phyloP scores from a whole-genome alignment of 2,113 vertebrate species.

The Penelope pileata region DNA sequence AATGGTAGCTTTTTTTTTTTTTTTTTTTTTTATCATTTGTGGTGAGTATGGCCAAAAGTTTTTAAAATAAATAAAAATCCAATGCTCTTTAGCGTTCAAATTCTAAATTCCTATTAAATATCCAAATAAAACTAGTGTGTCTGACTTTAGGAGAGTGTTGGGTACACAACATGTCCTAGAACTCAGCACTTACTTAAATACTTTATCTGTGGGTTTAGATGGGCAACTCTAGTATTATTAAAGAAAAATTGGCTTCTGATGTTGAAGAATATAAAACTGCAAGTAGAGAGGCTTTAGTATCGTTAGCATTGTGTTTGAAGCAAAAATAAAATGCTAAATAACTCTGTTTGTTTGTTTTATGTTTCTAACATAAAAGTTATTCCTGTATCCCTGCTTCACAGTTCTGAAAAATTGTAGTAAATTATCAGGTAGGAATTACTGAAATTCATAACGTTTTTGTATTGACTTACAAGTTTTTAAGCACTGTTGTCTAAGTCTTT shows the following conservation, averaged over 20 bases:
- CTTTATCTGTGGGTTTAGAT: not conserved
- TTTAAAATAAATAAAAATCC: not conserved
- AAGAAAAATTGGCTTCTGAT: not conserved
- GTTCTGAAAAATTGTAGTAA: not conserved
- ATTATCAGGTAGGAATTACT: not conserved
- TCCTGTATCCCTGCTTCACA: not conserved
- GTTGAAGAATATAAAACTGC: not conserved
- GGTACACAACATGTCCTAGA: not conserved
- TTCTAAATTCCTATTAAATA: not conserved
- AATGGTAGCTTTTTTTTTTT: conserved; percentile 18
- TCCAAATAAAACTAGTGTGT: not conserved
- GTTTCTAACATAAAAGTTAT: not conserved
- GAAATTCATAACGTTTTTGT: not conserved
- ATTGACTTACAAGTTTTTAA: not conserved
- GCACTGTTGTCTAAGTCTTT: not conserved
- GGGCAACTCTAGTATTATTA: not conserved
- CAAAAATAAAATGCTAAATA: not conserved
- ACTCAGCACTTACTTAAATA: not conserved
- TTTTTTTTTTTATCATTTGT: conserved; percentile 61
- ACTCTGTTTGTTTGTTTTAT: not conserved
- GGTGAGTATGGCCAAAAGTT: not conserved
- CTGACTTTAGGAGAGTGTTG: not conserved
- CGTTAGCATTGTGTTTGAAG: not conserved
- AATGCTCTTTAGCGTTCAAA: not conserved
- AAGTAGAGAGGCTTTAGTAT: not conserved